Percentiles rank a stretch among this genome's conserved stretches.
These are phyloP conservation scores for Noctua fimbriata DNA, from an alignment of 2,888 invertebrate genomes.

Conservation along the genomic window DNA sequence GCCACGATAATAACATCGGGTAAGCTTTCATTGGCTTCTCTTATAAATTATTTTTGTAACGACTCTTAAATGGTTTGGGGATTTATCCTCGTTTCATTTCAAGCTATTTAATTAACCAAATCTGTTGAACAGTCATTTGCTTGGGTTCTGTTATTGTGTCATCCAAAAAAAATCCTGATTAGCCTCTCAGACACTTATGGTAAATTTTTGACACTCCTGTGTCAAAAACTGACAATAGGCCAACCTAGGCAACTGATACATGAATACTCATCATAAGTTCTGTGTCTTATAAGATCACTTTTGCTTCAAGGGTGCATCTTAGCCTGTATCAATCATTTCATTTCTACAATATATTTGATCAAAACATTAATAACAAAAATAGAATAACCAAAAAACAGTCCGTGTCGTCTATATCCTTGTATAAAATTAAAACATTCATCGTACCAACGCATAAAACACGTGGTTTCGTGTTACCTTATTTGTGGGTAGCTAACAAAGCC, in stretches of 20 bases:
- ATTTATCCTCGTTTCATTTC: slow-evolving; percentile 3
- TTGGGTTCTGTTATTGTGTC: not conserved
- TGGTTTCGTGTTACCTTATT: slow-evolving; percentile 50
- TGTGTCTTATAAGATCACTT: not conserved
- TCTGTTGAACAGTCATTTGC: not conserved
- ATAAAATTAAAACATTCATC: slow-evolving; percentile 30
- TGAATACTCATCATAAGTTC: not conserved
- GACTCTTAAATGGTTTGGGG: slow-evolving; percentile 19
- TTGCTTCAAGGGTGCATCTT: not conserved
- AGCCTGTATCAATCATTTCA: not conserved
- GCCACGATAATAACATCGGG: slow-evolving; percentile 27
- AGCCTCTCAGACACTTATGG: not conserved
- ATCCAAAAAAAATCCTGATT: not conserved
- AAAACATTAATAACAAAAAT: not conserved
- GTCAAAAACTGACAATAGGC: too few species aligned
- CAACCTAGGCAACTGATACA: too few species aligned
- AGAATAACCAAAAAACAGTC: not conserved
- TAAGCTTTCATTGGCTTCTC: slow-evolving; percentile 22
- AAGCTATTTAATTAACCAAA: not conserved
- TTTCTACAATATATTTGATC: not conserved
- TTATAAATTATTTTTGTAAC: slow-evolving; percentile 4
- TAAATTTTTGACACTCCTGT: not conserved
- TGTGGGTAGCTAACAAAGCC: slow-evolving; percentile 46
- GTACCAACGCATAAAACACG: slow-evolving; percentile 5
- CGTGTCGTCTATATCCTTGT: not conserved